Evolutionary conservation across 2,113 vertebrate species (phyloP).

Genomic region (Perca fluviatilis): DNA sequence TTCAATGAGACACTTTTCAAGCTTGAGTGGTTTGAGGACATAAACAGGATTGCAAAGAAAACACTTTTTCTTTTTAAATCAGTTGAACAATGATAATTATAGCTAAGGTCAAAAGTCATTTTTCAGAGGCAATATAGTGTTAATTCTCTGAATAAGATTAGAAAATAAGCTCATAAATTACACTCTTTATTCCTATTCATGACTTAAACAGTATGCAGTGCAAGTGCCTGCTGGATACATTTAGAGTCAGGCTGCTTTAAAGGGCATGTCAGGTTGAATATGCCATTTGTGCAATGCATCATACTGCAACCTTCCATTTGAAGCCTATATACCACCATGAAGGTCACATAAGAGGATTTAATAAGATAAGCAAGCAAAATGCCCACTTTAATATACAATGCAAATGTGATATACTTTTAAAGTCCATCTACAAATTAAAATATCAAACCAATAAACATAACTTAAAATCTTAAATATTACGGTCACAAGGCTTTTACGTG

Average conservation of each 20-base stretch:
- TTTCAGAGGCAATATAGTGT: neutral
- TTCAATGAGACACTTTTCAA: conserved; percentile 27
- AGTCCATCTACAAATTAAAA: neutral
- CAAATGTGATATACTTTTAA: neutral
- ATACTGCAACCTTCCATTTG: conserved; percentile 41
- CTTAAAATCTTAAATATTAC: neutral
- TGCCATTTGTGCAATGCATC: conserved; percentile 37
- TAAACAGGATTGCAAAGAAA: neutral
- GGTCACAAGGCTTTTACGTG: conserved; percentile 26
- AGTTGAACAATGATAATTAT: neutral
- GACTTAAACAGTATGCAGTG: conserved; percentile 39
- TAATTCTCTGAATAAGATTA: neutral
- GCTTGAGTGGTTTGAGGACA: neutral
- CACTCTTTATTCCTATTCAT: conserved; percentile 15
- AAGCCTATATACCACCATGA: conserved; percentile 30
- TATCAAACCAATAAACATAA: neutral
- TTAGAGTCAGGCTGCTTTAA: conserved; percentile 60
- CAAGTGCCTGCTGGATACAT: conserved; percentile 45
- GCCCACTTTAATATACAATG: neutral
- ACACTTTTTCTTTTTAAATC: neutral
- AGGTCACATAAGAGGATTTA: conserved; percentile 44
- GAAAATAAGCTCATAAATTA: conserved; percentile 3
- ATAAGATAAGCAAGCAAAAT: conserved; percentile 4
- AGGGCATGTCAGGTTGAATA: conserved; percentile 71
- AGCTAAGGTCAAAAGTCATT: neutral